These are phyloP conservation scores for Todus mexicanus DNA, from an alignment of 2,797 vertebrate genomes.

Conservation along the genomic window DNA sequence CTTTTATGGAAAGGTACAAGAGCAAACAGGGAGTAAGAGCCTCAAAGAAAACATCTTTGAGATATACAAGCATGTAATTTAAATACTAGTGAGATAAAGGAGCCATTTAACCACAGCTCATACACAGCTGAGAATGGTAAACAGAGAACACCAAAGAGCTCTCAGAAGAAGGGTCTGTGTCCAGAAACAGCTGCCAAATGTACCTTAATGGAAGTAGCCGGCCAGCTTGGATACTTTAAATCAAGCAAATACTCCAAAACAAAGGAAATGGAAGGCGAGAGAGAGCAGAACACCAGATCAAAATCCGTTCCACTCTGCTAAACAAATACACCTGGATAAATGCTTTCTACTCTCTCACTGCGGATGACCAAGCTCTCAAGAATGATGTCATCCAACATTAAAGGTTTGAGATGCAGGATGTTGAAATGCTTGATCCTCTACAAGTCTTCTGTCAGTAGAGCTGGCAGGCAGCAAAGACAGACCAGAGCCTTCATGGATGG, in stretches of 20 bases:
- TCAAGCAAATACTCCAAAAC: slow-evolving; percentile 17
- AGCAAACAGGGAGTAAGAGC: not conserved
- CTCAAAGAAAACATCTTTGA: slow-evolving; percentile 5
- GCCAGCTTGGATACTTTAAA: slow-evolving; percentile 17
- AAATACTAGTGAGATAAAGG: slow-evolving; percentile 29
- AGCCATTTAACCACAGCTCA: slow-evolving; percentile 11
- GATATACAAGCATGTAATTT: not conserved
- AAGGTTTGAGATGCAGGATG: not conserved
- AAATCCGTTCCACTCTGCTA: not conserved
- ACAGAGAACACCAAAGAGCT: slow-evolving; percentile 27
- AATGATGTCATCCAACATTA: not conserved
- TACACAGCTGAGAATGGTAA: slow-evolving; percentile 45
- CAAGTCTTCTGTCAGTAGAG: not conserved
- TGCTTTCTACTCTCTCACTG: not conserved
- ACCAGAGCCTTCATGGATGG: not conserved
- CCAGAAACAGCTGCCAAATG: slow-evolving; percentile 45
- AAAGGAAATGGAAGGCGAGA: slow-evolving; percentile 35
- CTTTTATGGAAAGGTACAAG: not conserved
- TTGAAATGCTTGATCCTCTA: not conserved
- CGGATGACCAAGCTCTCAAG: not conserved
- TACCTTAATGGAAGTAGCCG: slow-evolving; percentile 21
- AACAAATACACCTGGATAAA: slow-evolving; percentile 34
- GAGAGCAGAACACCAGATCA: slow-evolving; percentile 1
- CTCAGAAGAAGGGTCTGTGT: not conserved
- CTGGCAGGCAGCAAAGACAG: not conserved